Conservation (phyloP, 1,140 invertebrate genomes). For the Pogonus chalceus region DNA sequence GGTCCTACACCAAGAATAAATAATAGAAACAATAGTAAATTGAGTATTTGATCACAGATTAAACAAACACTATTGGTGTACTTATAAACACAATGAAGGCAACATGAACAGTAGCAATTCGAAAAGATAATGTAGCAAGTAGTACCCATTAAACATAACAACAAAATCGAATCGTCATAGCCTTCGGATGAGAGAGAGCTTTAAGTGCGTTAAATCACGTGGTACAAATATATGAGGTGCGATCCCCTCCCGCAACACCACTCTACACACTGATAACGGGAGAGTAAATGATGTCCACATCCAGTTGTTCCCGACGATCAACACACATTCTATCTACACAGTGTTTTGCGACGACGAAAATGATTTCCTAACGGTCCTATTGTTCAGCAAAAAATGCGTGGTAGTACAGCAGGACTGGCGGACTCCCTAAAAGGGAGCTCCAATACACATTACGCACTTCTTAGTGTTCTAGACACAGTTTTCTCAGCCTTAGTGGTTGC, state of each 20-base stretch:
- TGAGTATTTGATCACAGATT: no score
- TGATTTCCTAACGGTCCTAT: not conserved
- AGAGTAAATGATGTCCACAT: conserved; percentile 3
- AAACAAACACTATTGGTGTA: no score
- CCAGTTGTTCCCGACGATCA: conserved; percentile 5
- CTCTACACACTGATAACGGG: not conserved
- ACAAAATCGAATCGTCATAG: no score
- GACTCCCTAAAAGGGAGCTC: conserved; percentile 38
- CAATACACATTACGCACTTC: conserved; percentile 45
- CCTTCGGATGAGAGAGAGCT: not conserved
- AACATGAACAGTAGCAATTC: no score
- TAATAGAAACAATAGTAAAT: no score
- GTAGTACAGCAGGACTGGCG: conserved; percentile 45
- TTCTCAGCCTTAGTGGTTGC: conserved; percentile 62
- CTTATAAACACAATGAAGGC: no score
- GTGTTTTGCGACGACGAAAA: not conserved
- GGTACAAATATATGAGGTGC: not conserved
- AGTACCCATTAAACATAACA: no score
- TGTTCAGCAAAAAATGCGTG: conserved; percentile 45
- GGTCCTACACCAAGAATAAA: no score
- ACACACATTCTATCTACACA: not conserved
- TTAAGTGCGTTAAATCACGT: not conserved
- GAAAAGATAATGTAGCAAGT: no score
- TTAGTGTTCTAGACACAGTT: conserved; percentile 56
- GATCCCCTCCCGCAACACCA: not conserved